Base-by-base conservation (phyloP, 2,888 invertebrate species). In the Diogma glabrata region DNA sequence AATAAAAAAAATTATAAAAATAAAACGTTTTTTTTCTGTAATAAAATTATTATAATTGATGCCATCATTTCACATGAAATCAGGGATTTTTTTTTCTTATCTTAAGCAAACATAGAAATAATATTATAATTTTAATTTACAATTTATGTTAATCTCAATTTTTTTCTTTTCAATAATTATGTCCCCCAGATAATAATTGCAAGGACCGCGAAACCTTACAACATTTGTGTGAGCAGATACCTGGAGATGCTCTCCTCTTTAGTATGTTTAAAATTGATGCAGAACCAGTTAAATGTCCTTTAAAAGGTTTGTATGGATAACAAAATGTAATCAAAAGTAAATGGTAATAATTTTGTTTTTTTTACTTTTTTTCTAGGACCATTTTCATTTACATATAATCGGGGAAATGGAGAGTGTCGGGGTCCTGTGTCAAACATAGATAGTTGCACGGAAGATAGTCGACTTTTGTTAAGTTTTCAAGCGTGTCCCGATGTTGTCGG, bases 401-500 rank as follows among this genome's bases (percentile, higher is more conserved):
- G 90, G 53, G 92, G 90, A 3, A 86, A 90, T 63, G 91, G 91
- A 17, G 89, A 90, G 65, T 94, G 94, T 71, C 82, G 82, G 58
- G 82, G 81, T 61, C 94, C 94, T 0, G 84, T 86, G 50, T 93
- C 93, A 47, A 89, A 89, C 59, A 88, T 94, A 60, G 93, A 93
- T 69, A 87, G 89, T 62, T 95, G 94, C 70, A 93, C 93, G 1
- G 92, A 94, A 67, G 88, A 92, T 63, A 91, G 90, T 57, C 78
- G 88, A 58, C 76, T 94, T 50, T 77, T 93, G 58, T 82, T 95
- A 64, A 87, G 87, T 69, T 94, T 92, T 70, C 92, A 93, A 67
- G 92, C 92, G 6, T 95, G 95, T 67, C 90, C 90, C 14, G 92
- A 93, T 70, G 85, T 93, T 6, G 80, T 82, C 58, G 90, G 87